Conservation (phyloP, 2,797 vertebrate species). For the Agapornis canus region DNA sequence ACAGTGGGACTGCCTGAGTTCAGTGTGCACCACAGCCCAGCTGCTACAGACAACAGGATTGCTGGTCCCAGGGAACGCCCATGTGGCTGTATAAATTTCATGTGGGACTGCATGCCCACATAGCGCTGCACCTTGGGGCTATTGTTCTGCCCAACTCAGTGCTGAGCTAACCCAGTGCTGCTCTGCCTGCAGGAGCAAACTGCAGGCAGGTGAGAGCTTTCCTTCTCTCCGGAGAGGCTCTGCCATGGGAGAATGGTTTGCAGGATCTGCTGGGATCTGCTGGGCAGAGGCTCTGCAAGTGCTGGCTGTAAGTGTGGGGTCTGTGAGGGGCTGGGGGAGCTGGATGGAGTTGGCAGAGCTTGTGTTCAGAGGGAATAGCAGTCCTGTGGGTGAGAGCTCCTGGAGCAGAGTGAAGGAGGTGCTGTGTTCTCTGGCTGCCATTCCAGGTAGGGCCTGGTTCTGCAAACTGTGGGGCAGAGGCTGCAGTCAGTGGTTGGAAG, state of each 20-base stretch:
- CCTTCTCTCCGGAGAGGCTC: background rate
- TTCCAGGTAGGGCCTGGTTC: background rate
- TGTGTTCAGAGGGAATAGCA: background rate
- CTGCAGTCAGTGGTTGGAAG: background rate
- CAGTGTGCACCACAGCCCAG: background rate
- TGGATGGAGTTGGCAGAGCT: background rate
- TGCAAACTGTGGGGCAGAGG: background rate
- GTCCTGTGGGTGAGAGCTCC: background rate
- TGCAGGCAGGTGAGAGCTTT: background rate
- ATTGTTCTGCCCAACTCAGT: background rate
- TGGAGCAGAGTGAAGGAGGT: background rate
- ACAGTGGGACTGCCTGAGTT: background rate
- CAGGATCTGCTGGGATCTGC: background rate
- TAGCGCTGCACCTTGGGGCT: background rate
- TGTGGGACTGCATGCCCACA: background rate
- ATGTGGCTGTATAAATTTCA: background rate
- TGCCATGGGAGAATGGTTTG: conserved; percentile 41
- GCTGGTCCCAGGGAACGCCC: background rate
- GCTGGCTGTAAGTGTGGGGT: conserved; percentile 41
- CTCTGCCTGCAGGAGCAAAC: background rate
- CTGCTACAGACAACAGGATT: background rate
- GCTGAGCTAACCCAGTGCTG: background rate
- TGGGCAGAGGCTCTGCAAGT: conserved; percentile 35
- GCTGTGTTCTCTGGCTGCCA: background rate
- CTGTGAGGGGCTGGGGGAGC: background rate